These are phyloP conservation scores for Nineta flava DNA, from an alignment of 2,888 invertebrate genomes.

Conservation along the genomic window DNA sequence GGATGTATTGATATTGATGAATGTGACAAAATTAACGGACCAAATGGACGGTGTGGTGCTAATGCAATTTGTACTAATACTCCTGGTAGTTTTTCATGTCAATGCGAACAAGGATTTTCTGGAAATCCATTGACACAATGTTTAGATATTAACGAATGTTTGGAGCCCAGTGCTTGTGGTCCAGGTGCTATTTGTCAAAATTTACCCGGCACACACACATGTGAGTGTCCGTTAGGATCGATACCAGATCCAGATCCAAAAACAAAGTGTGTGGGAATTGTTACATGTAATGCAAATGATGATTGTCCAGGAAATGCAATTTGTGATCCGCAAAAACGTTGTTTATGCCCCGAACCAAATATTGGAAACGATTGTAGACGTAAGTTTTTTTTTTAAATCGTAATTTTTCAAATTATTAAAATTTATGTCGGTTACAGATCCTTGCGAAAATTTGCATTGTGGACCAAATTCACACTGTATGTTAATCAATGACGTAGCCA, in stretches of 20 bases:
- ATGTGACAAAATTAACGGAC: constrained; percentile 63
- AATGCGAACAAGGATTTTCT: constrained; percentile 70
- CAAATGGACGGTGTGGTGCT: constrained; percentile 68
- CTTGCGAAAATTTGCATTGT: constrained; percentile 73
- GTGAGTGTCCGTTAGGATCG: constrained; percentile 67
- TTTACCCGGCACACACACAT: constrained; percentile 56
- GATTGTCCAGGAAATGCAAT: constrained; percentile 84
- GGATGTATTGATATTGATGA: constrained; percentile 86
- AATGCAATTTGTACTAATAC: constrained; percentile 69
- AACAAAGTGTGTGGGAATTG: constrained; percentile 65
- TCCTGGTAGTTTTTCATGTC: constrained; percentile 64
- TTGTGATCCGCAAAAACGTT: constrained; percentile 61
- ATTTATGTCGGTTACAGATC: constrained; percentile 39
- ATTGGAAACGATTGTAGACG: constrained; percentile 83
- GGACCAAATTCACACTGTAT: constrained; percentile 81
- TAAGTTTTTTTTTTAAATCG: constrained; percentile 32
- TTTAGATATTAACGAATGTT: constrained; percentile 71
- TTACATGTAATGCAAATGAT: constrained; percentile 54
- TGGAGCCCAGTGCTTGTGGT: constrained; percentile 55
- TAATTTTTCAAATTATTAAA: constrained; percentile 2
- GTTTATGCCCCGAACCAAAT: constrained; percentile 81
- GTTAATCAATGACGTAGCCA: constrained; percentile 64
- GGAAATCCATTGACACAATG: constrained; percentile 74
- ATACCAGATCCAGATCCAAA: constrained; percentile 72
- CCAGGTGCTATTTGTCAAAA: constrained; percentile 67